Percentiles rank a stretch among this genome's conserved stretches.
These are phyloP conservation scores for Phycodurus eques DNA, from an alignment of 2,113 vertebrate genomes.

Conservation along the genomic window DNA sequence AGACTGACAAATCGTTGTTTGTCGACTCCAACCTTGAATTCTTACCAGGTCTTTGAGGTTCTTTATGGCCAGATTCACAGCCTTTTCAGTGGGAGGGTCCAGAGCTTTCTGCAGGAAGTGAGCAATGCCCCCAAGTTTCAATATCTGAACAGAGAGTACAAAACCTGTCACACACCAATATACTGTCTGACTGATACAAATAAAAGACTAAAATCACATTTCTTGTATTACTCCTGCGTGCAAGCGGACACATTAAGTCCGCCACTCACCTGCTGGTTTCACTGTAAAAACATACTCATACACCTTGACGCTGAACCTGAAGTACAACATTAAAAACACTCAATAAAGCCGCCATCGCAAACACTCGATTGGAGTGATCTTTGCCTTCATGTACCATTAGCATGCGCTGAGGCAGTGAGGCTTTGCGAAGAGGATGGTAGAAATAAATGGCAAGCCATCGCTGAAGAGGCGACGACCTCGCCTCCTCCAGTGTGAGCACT, in stretches of 20 bases:
- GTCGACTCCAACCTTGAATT: neutral
- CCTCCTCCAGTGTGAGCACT: neutral
- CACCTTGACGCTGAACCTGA: conserved; percentile 4
- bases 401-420: conserved; percentile 40
- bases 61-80: conserved; percentile 84
- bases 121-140: conserved; percentile 89
- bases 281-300: conserved; percentile 24
- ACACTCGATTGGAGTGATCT: conserved; percentile 43
- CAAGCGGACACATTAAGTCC: conserved; percentile 41
- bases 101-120: conserved; percentile 86
- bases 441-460: conserved; percentile 1
- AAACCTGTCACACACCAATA: neutral
- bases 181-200: neutral
- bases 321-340: conserved; percentile 24
- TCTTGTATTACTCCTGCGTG: neutral
- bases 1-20: neutral
- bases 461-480: neutral
- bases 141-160: conserved; percentile 74
- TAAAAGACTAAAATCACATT: neutral
- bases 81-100: conserved; percentile 84
- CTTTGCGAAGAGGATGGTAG: conserved; percentile 7
- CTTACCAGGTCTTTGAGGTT: conserved; percentile 90
- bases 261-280: conserved; percentile 46
- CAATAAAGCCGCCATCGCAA: conserved; percentile 33
- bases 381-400: conserved; percentile 61